phyloP scores from a whole-genome alignment of 2,888 invertebrate genomes.

The Seladonia tumulorum region DNA sequence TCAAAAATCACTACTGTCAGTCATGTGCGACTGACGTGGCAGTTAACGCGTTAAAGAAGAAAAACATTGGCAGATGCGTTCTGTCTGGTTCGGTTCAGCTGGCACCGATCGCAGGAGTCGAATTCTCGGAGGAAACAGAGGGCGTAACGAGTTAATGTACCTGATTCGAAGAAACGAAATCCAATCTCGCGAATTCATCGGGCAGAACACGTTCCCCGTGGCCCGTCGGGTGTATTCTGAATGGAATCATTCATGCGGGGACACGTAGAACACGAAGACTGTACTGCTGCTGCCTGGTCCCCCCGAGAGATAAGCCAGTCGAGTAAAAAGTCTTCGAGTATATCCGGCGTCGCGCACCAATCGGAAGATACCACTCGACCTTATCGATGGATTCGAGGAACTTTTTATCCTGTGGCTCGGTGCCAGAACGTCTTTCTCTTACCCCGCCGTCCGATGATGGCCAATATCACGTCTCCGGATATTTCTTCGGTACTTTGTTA shows the following conservation, averaged over 20 bases:
- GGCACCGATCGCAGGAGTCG: background rate
- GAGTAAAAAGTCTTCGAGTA: constrained; percentile 39
- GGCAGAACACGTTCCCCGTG: constrained; percentile 19
- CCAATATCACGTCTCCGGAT: background rate
- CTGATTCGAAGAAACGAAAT: constrained; percentile 42
- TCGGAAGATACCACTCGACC: constrained; percentile 31
- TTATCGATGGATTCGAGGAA: constrained; percentile 52
- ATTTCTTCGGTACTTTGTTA: background rate
- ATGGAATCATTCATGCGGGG: constrained; percentile 79
- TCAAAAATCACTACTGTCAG: too few relatives aligned
- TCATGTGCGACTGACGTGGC: too few relatives aligned
- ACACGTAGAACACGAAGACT: constrained; percentile 35
- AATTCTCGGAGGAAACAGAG: background rate
- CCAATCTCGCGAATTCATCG: constrained; percentile 51
- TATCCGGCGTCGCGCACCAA: constrained; percentile 36
- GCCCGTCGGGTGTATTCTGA: constrained; percentile 57
- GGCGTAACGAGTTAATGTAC: constrained; percentile 4
- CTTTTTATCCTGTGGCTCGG: constrained; percentile 30
- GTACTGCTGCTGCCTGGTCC: background rate
- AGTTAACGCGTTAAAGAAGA: background rate
- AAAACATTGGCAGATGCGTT: background rate
- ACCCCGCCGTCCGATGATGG: background rate
- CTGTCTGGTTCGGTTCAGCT: background rate
- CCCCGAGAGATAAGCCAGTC: constrained; percentile 29
- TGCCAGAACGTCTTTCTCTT: constrained; percentile 3